Evolutionary conservation across 2,113 vertebrate genomes (phyloP), one percentile per base, ranked within the genome.

Genomic region (Microcebus lehilahytsara): DNA sequence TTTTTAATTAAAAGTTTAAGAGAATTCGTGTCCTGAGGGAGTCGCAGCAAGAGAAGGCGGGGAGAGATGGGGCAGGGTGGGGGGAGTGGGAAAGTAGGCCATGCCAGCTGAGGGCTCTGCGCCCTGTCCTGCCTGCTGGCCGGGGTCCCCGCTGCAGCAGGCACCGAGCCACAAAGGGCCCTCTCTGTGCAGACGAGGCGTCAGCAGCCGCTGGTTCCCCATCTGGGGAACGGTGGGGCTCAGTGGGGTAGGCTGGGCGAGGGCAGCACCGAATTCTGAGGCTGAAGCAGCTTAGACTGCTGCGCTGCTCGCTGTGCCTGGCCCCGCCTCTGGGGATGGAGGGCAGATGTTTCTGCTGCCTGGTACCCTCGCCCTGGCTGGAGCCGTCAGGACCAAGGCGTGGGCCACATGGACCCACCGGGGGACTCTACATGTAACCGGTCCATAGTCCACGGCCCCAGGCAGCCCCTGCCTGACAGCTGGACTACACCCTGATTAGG

Each of bases 1-100:
- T 87, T 97, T 98, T 96, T 97, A 96, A 98, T 98, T 98, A 97
- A 97, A 97, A 97, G 97, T 97, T 96, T 93, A 97, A 98, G 89
- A 96, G 97, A 96, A 97, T 92, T 96, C 93, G 95, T 14, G 0
- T 97, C 98, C 96, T 9, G 4, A 97, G 95, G 96, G 97, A 96
- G 92, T 49, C 1, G 20, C 72, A 90, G 97, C 58, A 80, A 88
- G 93, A 86, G 91, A 85, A 95, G 92, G 87, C 0, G 0, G 85
- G 67, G 66, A 96, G 89, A 74, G 66, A 93, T 13, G 67, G 49
- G 42, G 53, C 30, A 3, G 6, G 7, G 13, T 4, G 0, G 40
- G 11, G 53, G 75, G n/a, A 1, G 8, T 7, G 16, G 91, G 62
- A 97, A 97, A 97, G 94, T 97, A 97, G 97, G 97, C 92, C 95